Conservation (phyloP, 2,888 invertebrate species). For the Oscheius sp. region DNA sequence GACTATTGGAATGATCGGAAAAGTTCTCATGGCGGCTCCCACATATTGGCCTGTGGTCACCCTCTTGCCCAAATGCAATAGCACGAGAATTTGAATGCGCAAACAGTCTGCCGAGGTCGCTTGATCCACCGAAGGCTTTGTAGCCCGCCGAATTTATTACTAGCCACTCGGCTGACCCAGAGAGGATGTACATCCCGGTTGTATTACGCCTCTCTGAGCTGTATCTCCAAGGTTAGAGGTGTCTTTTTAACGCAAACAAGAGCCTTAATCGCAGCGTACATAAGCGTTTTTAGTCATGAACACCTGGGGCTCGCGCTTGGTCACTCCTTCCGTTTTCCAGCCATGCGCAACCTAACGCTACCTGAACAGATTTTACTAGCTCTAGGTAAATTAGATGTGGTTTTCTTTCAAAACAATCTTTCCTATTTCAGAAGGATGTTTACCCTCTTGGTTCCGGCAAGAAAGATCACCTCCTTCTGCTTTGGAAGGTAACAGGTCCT, state of each 20-base stretch:
- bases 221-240: background rate
- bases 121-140: constrained; percentile 12
- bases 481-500: constrained; percentile 16
- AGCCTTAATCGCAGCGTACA: no score
- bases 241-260: no score
- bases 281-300: no score
- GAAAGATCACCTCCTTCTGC: constrained; percentile 1
- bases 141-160: constrained; percentile 22
- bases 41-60: background rate
- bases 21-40: background rate
- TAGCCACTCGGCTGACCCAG: background rate
- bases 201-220: background rate
- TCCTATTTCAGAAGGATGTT: constrained; percentile 31
- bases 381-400: background rate
- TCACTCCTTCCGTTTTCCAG: background rate
- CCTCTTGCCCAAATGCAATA: background rate
- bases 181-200: constrained; percentile 12
- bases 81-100: constrained; percentile 22
- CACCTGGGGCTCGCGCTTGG: background rate
- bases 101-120: constrained; percentile 26
- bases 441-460: constrained; percentile 29
- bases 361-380: background rate
- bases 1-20: background rate
- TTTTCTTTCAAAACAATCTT: background rate
- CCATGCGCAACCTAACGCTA: background rate